phyloP scores from a whole-genome alignment of 2,888 invertebrate genomes.

The Drosophila silvestris region DNA sequence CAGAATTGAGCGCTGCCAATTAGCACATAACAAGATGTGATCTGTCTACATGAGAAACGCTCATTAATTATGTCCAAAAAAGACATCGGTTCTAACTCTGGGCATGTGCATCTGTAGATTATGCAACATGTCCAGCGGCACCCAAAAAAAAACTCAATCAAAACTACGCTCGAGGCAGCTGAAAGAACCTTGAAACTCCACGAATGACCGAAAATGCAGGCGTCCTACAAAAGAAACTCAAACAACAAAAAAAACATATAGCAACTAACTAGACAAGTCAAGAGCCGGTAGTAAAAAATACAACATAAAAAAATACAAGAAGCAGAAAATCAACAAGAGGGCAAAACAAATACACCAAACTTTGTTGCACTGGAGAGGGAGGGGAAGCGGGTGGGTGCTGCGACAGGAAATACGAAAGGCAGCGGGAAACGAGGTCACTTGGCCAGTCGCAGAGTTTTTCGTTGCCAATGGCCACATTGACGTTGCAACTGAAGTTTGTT shows the following conservation, averaged over 20 bases:
- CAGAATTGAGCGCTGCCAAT: conserved; percentile 26
- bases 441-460: conserved; percentile 43
- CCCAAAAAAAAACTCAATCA: conserved; percentile 8
- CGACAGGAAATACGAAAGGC: conserved; percentile 67
- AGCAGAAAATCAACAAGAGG: conserved; percentile 25
- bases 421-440: conserved; percentile 64
- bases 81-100: conserved; percentile 39
- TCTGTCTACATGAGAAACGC: conserved; percentile 1
- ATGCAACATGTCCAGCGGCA: conserved; percentile 32
- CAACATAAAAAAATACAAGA: conserved; percentile 21
- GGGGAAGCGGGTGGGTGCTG: conserved; percentile 23
- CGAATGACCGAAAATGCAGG: conserved; percentile 55
- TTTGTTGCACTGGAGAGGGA: conserved; percentile 29
- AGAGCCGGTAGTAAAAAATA: conserved; percentile 23
- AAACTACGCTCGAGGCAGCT: conserved; percentile 24
- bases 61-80: conserved; percentile 55
- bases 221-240: conserved; percentile 43
- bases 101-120: conserved; percentile 55
- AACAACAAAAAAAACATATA: conserved; percentile 15
- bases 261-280: conserved; percentile 21
- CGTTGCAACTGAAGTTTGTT: conserved; percentile 36
- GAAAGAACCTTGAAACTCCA: conserved; percentile 67
- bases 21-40: conserved; percentile 3
- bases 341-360: conserved; percentile 26
- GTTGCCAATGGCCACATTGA: conserved; percentile 75